Percentiles rank a stretch among this genome's conserved stretches.
These are phyloP conservation scores for Microlaimidae sp. DNA, from an alignment of 2,888 invertebrate genomes.

Conservation along the genomic window DNA sequence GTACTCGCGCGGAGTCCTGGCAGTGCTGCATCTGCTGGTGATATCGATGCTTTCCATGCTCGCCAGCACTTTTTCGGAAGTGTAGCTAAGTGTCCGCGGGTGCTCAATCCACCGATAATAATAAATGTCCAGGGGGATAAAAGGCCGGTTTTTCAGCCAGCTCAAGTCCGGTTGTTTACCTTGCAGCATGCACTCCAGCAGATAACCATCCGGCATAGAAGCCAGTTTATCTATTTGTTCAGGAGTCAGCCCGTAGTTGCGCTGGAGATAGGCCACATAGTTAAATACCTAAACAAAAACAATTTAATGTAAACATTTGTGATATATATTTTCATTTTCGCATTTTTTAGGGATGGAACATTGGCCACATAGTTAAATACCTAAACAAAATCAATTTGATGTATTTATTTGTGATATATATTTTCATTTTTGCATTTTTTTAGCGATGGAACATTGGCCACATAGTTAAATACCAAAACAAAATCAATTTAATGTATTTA, in stretches of 20 bases:
- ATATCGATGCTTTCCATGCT: conserved; percentile 34
- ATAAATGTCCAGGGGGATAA: conserved; percentile 34
- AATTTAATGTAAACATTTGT: too few relatives aligned
- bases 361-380: too few relatives aligned
- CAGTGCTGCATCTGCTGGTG: conserved; percentile 25
- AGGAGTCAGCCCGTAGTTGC: conserved; percentile 34
- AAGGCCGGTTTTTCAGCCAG: conserved; percentile 19
- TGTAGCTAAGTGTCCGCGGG: conserved; percentile 32
- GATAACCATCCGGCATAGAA: conserved; percentile 33
- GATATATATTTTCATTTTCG: too few relatives aligned
- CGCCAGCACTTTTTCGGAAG: conserved; percentile 29
- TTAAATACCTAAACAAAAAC: too few relatives aligned
- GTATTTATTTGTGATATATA: too few relatives aligned
- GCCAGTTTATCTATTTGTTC: conserved; percentile 34
- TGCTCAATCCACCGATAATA: conserved; percentile 36
- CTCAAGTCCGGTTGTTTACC: conserved; percentile 31
- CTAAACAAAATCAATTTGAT: too few relatives aligned
- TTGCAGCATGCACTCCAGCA: conserved; percentile 33
- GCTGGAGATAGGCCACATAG: conserved; percentile 35
- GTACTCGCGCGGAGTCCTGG: conserved; percentile 33
- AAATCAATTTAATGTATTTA: too few relatives aligned
- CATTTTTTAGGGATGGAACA: too few relatives aligned
- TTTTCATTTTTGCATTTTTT: too few relatives aligned
- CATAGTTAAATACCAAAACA: too few relatives aligned
- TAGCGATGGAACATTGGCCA: too few relatives aligned